These are phyloP conservation scores for Rhaphigaster nebulosa DNA, from an alignment of 2,888 invertebrate genomes.

Conservation along the genomic window DNA sequence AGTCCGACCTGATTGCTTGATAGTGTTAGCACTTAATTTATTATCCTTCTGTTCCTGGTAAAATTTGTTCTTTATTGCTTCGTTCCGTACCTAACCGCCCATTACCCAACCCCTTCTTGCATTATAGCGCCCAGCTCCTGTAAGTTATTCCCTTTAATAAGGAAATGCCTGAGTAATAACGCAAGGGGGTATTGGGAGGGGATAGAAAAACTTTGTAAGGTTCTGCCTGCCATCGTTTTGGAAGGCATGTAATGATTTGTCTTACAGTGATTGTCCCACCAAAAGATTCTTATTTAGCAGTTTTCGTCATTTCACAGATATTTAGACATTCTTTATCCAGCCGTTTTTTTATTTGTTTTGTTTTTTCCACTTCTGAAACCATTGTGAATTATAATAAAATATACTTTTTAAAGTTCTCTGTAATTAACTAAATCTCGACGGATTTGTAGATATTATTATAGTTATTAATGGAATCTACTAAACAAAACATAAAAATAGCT, in stretches of 20 bases:
- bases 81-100: not conserved
- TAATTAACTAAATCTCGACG: too few relatives aligned
- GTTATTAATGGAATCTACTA: too few relatives aligned
- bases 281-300: too few relatives aligned
- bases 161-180: conserved; percentile 8
- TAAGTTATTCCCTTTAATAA: not conserved
- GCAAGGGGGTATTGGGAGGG: too few relatives aligned
- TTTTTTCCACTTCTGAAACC: too few relatives aligned
- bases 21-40: not conserved
- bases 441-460: too few relatives aligned
- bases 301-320: too few relatives aligned
- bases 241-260: not conserved
- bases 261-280: not conserved
- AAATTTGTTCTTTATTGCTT: not conserved
- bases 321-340: too few relatives aligned
- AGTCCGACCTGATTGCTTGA: not conserved
- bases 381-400: too few relatives aligned
- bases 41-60: not conserved
- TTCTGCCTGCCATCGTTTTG: not conserved
- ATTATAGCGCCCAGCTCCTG: not conserved
- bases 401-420: too few relatives aligned
- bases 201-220: not conserved
- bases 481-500: too few relatives aligned
- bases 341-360: too few relatives aligned
- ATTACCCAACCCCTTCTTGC: not conserved